A percentile compares a stretch with the other conserved stretches of the same genome.
phyloP scores from a whole-genome alignment of 2,888 invertebrate genomes.

The Aleiodes leptofemur region DNA sequence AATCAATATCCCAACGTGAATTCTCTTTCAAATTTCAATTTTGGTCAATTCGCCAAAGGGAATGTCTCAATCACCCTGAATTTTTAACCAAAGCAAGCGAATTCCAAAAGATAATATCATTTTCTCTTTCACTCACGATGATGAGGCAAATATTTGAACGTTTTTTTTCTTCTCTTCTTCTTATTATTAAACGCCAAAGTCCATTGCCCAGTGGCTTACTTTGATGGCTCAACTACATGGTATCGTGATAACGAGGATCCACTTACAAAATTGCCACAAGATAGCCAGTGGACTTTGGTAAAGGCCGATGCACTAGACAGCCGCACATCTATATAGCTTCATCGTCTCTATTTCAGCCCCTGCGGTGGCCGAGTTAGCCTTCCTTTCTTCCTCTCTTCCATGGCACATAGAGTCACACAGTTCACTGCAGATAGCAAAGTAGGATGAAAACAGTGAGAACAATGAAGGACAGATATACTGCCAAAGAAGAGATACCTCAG shows the following conservation, averaged over 20 bases:
- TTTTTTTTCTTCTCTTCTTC: neutral
- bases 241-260: constrained; percentile 33
- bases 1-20: too few relatives aligned
- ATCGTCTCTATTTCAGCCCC: too few relatives aligned
- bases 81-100: too few relatives aligned
- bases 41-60: neutral
- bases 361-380: too few relatives aligned
- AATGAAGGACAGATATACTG: constrained; percentile 23
- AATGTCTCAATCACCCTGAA: too few relatives aligned
- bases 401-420: constrained; percentile 4
- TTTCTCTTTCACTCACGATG: neutral
- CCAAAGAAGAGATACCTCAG: constrained; percentile 24
- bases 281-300: constrained; percentile 25
- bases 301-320: constrained; percentile 27
- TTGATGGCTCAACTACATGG: constrained; percentile 25
- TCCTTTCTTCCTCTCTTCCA: constrained; percentile 16
- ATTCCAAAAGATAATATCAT: neutral
- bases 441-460: constrained; percentile 10
- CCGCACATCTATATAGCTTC: constrained; percentile 18
- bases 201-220: constrained; percentile 29
- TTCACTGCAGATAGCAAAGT: constrained; percentile 10
- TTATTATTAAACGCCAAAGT: constrained; percentile 8
- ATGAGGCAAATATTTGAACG: constrained; percentile 10
- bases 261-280: constrained; percentile 35
- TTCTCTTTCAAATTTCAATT: neutral